Evolutionary conservation across 2,113 vertebrate genomes (phyloP).

Genomic region (Mustela lutreola): DNA sequence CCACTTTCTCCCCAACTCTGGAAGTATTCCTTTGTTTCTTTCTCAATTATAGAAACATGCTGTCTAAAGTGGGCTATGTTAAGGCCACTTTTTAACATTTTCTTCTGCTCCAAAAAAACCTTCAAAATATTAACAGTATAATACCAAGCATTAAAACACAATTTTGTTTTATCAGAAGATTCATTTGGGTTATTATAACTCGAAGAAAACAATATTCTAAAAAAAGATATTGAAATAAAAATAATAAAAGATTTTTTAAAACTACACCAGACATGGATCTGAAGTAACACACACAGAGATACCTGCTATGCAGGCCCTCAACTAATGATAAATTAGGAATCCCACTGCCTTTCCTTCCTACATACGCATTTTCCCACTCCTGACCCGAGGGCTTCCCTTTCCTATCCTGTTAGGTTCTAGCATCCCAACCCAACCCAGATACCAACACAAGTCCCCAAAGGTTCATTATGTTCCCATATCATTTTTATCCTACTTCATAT

Average conservation of each 20-base stretch:
- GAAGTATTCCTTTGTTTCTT: conserved; percentile 96
- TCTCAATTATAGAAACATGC: conserved; percentile 94
- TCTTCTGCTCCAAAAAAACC: conserved; percentile 99
- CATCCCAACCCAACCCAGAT: not conserved
- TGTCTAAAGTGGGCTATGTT: conserved; percentile 95
- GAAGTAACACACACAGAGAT: not conserved
- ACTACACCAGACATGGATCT: not conserved
- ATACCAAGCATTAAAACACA: conserved; percentile 45
- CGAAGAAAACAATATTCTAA: conserved; percentile 21
- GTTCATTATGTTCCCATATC: not conserved
- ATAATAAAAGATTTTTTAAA: not conserved
- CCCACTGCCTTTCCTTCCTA: not conserved
- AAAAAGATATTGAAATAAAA: conserved; percentile 14
- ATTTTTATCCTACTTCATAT: conserved; percentile 12
- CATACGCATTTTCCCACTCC: not conserved
- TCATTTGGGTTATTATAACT: not conserved
- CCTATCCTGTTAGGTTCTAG: not conserved
- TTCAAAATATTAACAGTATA: conserved; percentile 78
- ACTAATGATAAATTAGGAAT: not conserved
- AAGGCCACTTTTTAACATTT: conserved; percentile 97
- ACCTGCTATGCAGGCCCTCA: not conserved
- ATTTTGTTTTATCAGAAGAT: not conserved
- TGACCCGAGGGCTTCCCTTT: not conserved
- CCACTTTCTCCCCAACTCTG: conserved; percentile 96
- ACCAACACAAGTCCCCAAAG: not conserved